These are phyloP conservation scores for Platycnemis pennipes DNA, from an alignment of 2,888 invertebrate species.

Conservation along the genomic window DNA sequence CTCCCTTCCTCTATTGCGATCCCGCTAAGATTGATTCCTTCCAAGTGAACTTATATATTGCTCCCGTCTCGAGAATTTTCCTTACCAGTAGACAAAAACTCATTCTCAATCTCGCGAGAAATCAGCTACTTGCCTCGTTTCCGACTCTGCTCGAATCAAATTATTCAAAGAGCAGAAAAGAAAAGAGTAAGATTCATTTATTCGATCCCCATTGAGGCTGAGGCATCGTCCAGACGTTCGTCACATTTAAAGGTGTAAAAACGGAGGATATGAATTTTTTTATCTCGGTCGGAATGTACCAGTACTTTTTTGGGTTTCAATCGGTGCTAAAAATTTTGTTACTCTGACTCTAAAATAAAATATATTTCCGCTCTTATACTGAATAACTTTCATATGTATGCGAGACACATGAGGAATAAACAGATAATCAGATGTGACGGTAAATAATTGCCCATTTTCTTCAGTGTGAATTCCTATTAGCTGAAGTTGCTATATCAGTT, in stretches of 20 bases:
- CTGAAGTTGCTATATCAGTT: too few species aligned
- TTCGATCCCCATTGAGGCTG: background rate
- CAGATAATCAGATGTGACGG: too few species aligned
- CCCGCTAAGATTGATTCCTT: background rate
- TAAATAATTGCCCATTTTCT: too few species aligned
- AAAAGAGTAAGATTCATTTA: background rate
- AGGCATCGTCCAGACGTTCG: conserved; percentile 6
- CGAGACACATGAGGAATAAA: too few species aligned
- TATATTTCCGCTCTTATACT: too few species aligned
- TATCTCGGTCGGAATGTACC: too few species aligned
- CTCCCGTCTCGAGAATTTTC: conserved; percentile 37
- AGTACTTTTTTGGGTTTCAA: too few species aligned
- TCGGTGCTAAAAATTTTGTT: too few species aligned
- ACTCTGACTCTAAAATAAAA: too few species aligned
- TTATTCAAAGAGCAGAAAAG: conserved; percentile 35
- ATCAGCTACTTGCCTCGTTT: conserved; percentile 42
- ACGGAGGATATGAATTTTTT: background rate
- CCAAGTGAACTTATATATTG: background rate
- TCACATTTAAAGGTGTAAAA: background rate
- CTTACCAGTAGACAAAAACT: conserved; percentile 34
- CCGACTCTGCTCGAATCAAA: background rate
- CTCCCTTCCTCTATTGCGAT: background rate
- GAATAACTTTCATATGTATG: too few species aligned
- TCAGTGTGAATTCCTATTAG: too few species aligned
- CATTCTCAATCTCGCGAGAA: conserved; percentile 38